These are phyloP conservation scores for Rhingia campestris DNA, from an alignment of 2,888 invertebrate genomes.

Conservation along the genomic window DNA sequence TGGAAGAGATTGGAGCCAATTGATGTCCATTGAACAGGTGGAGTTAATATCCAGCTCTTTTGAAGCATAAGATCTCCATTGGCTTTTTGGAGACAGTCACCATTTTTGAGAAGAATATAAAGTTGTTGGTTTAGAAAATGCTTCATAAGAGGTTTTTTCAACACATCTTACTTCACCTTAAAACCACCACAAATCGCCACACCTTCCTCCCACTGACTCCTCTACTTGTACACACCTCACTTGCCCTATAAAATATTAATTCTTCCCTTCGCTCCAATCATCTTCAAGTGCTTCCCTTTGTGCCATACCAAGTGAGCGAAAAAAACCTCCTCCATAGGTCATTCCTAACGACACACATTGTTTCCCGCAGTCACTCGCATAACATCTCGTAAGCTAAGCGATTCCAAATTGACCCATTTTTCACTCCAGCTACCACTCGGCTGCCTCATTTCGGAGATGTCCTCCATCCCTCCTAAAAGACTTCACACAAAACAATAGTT, in stretches of 20 bases:
- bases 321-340: conserved; percentile 40
- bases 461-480: conserved; percentile 39
- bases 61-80: no score
- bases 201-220: not conserved
- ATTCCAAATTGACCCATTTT: conserved; percentile 70
- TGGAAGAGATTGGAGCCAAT: no score
- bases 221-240: conserved; percentile 14
- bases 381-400: conserved; percentile 60
- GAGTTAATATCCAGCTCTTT: no score
- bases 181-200: no score
- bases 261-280: conserved; percentile 40
- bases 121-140: no score
- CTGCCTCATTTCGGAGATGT: conserved; percentile 22
- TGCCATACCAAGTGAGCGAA: not conserved
- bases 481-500: conserved; percentile 58
- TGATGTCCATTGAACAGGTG: no score
- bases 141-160: no score
- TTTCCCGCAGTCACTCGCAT: conserved; percentile 7
- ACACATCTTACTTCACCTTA: no score
- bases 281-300: conserved; percentile 43
- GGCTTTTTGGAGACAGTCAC: no score
- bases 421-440: conserved; percentile 21
- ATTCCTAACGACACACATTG: conserved; percentile 56
- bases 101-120: no score
- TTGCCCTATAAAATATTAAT: conserved; percentile 43